phyloP scores from a whole-genome alignment of 2,797 vertebrate species.

The Graptemys geographica region DNA sequence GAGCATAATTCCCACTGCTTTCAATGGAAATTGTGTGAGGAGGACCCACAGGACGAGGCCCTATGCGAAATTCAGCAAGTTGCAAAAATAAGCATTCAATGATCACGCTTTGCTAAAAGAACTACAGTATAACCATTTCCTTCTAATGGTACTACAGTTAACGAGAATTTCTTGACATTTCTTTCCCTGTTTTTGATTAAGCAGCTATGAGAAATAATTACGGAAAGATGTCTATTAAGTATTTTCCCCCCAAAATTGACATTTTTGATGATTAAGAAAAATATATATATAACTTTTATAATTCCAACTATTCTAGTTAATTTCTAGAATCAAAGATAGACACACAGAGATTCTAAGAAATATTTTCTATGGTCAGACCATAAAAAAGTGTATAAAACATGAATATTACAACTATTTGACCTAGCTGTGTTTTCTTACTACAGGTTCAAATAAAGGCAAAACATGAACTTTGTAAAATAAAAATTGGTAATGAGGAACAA shows the following conservation, averaged over 20 bases:
- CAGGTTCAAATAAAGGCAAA: not conserved
- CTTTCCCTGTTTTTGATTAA: not conserved
- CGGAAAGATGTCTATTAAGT: not conserved
- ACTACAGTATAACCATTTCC: not conserved
- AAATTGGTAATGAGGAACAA: not conserved
- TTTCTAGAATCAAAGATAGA: not conserved
- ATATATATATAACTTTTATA: not conserved
- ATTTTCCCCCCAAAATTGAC: not conserved
- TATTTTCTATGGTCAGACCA: not conserved
- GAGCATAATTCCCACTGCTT: not conserved
- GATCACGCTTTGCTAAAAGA: not conserved
- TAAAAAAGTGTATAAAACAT: not conserved
- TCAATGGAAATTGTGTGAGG: not conserved
- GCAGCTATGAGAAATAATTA: not conserved
- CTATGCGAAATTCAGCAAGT: not conserved
- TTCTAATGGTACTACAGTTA: not conserved
- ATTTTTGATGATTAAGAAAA: not conserved
- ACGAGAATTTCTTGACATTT: not conserved
- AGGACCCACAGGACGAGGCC: not conserved
- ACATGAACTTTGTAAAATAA: not conserved
- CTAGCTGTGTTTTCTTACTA: not conserved
- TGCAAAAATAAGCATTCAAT: not conserved
- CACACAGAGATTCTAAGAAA: not conserved
- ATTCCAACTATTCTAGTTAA: not conserved
- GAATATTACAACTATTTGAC: not conserved